Conservation (phyloP, 2,888 invertebrate genomes). For the Belgica antarctica region DNA sequence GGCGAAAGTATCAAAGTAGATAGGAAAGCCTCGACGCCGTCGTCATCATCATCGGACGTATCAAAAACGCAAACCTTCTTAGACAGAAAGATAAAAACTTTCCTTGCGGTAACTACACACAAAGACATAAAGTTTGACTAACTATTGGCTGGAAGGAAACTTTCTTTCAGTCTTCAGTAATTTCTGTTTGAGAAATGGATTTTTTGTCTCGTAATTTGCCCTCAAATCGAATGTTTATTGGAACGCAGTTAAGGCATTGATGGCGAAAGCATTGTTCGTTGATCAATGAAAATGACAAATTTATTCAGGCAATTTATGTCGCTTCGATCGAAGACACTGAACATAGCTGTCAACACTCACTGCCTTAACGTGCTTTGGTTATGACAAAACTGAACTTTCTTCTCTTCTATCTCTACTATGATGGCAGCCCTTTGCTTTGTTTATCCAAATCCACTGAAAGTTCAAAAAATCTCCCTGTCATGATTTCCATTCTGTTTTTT, state of each 20-base stretch:
- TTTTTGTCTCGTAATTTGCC: neutral
- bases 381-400: too few species aligned
- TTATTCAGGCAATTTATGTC: neutral
- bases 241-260: constrained; percentile 7
- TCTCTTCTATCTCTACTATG: too few species aligned
- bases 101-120: constrained; percentile 37
- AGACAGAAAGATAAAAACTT: constrained; percentile 44
- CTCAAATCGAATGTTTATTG: neutral
- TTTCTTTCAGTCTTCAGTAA: neutral
- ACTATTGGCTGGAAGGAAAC: neutral
- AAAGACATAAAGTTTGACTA: neutral
- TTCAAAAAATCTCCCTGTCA: neutral
- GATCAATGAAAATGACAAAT: neutral
- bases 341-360: neutral
- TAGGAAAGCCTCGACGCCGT: constrained; percentile 41
- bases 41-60: constrained; percentile 41
- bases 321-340: neutral
- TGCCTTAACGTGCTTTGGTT: neutral
- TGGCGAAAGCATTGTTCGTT: constrained; percentile 6
- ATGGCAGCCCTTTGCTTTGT: too few species aligned
- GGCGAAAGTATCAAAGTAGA: constrained; percentile 35
- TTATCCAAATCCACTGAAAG: neutral
- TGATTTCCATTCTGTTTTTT: neutral
- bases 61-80: constrained; percentile 38
- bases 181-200: neutral